phyloP scores from a whole-genome alignment of 1,140 invertebrate genomes.

The Aradophagus sp. region DNA sequence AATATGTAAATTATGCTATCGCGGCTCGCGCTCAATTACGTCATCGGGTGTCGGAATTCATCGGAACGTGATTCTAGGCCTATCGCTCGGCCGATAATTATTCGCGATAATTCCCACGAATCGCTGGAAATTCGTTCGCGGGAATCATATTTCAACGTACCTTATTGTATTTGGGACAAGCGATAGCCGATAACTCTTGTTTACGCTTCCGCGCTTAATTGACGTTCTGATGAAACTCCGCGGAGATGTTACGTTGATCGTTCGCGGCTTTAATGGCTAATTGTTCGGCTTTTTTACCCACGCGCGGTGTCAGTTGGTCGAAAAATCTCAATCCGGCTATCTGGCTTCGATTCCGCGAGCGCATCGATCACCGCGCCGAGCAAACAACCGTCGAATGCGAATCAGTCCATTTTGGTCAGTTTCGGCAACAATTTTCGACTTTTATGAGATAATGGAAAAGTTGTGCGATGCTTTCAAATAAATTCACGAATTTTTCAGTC shows the following conservation, averaged over 20 bases:
- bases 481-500: too few relatives aligned
- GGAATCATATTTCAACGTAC: conserved; percentile 59
- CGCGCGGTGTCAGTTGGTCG: conserved; percentile 25
- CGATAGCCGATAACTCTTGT: conserved; percentile 56
- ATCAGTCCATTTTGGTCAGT: too few relatives aligned
- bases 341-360: too few relatives aligned
- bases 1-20: conserved; percentile 54
- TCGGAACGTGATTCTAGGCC: conserved; percentile 51
- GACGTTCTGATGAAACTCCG: conserved; percentile 55
- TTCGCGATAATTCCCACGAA: conserved; percentile 49
- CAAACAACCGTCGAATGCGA: conserved; percentile 18
- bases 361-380: conserved; percentile 12
- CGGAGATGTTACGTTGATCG: conserved; percentile 38
- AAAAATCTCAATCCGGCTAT: conserved; percentile 16
- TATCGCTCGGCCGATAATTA: conserved; percentile 51
- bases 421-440: conserved; percentile 27
- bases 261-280: conserved; percentile 30
- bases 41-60: conserved; percentile 58
- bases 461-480: too few relatives aligned
- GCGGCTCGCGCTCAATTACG: conserved; percentile 42
- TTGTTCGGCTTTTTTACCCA: conserved; percentile 8
- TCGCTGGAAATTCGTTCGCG: conserved; percentile 55
- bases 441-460: too few relatives aligned
- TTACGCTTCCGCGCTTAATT: conserved; percentile 54
- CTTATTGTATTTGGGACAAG: conserved; percentile 53